Conservation (phyloP, 2,888 invertebrate species). For the Laspeyria flexula region DNA sequence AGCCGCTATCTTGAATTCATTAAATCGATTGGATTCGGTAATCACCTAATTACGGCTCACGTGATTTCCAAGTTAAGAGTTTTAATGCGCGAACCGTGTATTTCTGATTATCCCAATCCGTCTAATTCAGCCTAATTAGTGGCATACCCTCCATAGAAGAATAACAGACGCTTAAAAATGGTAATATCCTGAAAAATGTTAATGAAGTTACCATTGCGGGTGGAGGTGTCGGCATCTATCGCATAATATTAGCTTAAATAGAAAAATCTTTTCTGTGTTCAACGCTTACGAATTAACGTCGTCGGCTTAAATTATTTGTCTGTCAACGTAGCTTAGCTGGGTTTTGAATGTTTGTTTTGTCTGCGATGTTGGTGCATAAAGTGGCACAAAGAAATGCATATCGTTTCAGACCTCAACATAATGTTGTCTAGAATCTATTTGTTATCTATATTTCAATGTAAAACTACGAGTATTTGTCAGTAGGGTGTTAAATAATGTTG, state of each 20-base stretch:
- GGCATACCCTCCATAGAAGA: conserved; percentile 51
- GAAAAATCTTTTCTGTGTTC: conserved; percentile 34
- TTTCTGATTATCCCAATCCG: conserved; percentile 77
- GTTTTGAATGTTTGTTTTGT: conserved; percentile 30
- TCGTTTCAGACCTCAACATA: background rate
- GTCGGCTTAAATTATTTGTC: conserved; percentile 14
- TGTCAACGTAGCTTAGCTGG: conserved; percentile 31
- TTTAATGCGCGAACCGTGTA: conserved; percentile 85
- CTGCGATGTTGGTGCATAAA: conserved; percentile 29
- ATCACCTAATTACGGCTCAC: conserved; percentile 83
- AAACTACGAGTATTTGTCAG: background rate
- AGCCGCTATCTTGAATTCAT: conserved; percentile 82
- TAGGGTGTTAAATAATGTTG: conserved; percentile 1
- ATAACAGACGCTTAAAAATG: conserved; percentile 51
- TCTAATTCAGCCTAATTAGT: conserved; percentile 75
- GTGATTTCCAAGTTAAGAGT: conserved; percentile 77
- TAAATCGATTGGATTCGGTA: conserved; percentile 86
- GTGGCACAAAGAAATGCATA: conserved; percentile 24
- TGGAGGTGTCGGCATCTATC: conserved; percentile 41
- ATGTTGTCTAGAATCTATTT: background rate
- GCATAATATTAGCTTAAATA: conserved; percentile 49
- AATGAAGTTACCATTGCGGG: conserved; percentile 34
- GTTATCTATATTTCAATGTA: background rate
- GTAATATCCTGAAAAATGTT: conserved; percentile 48
- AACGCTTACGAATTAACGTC: conserved; percentile 17